phyloP scores from a whole-genome alignment of 2,113 vertebrate genomes.

The Hippocampus comes region DNA sequence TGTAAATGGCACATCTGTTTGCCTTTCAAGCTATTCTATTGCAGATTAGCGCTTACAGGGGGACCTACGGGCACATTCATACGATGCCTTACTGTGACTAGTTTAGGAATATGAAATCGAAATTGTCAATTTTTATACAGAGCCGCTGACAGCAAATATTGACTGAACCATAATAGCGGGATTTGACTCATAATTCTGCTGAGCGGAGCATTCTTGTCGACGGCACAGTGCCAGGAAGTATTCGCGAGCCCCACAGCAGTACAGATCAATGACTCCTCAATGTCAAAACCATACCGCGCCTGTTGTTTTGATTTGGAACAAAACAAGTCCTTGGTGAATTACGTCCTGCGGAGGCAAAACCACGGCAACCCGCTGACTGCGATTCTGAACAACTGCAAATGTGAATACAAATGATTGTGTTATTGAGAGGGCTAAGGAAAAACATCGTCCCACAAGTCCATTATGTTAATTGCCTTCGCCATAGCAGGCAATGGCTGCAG shows the following conservation, averaged over 20 bases:
- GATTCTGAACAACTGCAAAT: constrained; percentile 61
- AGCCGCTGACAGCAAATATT: constrained; percentile 23
- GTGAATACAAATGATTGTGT: constrained; percentile 69
- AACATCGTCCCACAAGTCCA: constrained; percentile 63
- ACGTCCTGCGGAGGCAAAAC: constrained; percentile 33
- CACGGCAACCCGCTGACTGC: constrained; percentile 50
- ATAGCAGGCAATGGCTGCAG: constrained; percentile 45
- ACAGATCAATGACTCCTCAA: constrained; percentile 50
- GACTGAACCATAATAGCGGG: constrained; percentile 53
- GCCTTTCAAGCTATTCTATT: constrained; percentile 23
- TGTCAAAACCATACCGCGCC: constrained; percentile 47
- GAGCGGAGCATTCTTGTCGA: constrained; percentile 51
- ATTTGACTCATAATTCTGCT: constrained; percentile 59
- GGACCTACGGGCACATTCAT: constrained; percentile 25
- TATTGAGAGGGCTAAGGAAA: constrained; percentile 62
- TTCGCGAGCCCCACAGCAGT: constrained; percentile 31
- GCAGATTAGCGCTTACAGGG: constrained; percentile 12
- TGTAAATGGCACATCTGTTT: constrained; percentile 9
- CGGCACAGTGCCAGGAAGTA: constrained; percentile 42
- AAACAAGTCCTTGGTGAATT: constrained; percentile 60
- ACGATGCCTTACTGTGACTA: constrained; percentile 4
- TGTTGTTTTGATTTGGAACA: constrained; percentile 60
- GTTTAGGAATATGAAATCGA: constrained; percentile 41
- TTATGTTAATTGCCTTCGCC: constrained; percentile 75
- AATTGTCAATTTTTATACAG: constrained; percentile 41